A percentile compares a stretch with the other conserved stretches of the same genome.
phyloP scores from a whole-genome alignment of 37 sponge, comb jelly and placozoan genomes.

The Theonella swinhoei region DNA sequence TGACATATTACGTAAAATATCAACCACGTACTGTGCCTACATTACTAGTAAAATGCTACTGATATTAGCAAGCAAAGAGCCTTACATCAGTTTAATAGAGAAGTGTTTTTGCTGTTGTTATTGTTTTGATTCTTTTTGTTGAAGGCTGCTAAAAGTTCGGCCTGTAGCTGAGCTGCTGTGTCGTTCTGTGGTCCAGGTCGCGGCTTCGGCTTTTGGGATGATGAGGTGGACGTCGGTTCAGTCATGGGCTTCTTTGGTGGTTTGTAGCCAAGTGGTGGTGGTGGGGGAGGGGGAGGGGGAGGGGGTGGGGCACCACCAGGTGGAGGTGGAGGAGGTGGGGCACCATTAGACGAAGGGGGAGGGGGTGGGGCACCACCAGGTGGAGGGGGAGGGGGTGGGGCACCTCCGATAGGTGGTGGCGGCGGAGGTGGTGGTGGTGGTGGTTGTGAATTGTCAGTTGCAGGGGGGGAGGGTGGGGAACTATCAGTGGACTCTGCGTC shows the following conservation, averaged over 20 bases:
- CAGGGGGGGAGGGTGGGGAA: neutral
- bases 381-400: constrained; percentile 20
- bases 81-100: too few species aligned
- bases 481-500: neutral
- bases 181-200: constrained; percentile 14
- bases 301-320: constrained; percentile 34
- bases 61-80: too few species aligned
- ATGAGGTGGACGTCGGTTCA: constrained; percentile 7
- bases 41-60: too few species aligned
- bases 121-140: constrained; percentile 51
- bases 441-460: neutral
- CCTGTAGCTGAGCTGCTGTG: constrained; percentile 23
- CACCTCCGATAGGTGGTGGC: constrained; percentile 16
- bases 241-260: constrained; percentile 49
- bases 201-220: constrained; percentile 1
- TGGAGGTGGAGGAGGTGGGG: constrained; percentile 37
- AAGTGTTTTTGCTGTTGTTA: too few species aligned
- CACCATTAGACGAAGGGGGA: constrained; percentile 44
- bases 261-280: constrained; percentile 37
- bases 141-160: constrained; percentile 38
- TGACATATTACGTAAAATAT: too few species aligned
- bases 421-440: constrained; percentile 16
- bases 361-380: constrained; percentile 18
- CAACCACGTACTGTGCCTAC: too few species aligned
- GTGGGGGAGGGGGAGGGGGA: constrained; percentile 60